phyloP scores from a whole-genome alignment of 2,113 vertebrate genomes.

The Spermophilus dauricus region DNA sequence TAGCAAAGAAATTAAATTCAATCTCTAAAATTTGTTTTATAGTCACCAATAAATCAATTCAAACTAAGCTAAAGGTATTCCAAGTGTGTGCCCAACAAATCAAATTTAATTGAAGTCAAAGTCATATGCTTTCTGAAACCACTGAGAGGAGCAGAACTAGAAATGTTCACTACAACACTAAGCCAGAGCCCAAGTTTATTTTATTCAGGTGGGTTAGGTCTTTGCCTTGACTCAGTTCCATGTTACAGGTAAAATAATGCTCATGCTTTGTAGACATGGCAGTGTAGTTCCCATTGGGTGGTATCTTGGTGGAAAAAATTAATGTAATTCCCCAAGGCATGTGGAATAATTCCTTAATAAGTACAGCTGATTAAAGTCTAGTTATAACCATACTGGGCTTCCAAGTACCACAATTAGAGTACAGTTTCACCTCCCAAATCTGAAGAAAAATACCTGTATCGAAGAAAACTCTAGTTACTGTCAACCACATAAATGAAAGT shows the following conservation, averaged over 20 bases:
- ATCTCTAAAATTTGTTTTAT: background rate
- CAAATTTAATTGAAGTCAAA: background rate
- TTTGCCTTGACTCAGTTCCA: background rate
- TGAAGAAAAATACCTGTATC: conserved; percentile 59
- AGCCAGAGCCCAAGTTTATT: background rate
- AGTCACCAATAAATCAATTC: background rate
- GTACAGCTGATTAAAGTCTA: conserved; percentile 39
- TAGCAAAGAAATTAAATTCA: background rate
- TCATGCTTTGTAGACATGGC: background rate
- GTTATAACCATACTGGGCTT: background rate
- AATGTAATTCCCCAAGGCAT: background rate
- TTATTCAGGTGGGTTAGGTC: background rate
- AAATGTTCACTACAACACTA: background rate
- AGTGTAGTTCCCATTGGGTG: background rate
- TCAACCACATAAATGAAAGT: conserved; percentile 75
- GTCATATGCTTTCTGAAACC: background rate
- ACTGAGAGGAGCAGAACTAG: background rate
- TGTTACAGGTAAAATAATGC: background rate
- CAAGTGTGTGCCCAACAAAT: background rate
- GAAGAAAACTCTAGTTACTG: conserved; percentile 72
- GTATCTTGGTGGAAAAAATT: background rate
- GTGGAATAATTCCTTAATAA: background rate
- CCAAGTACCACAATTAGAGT: background rate
- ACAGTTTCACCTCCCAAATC: conserved; percentile 45
- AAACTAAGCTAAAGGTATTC: background rate